Percentiles rank a stretch among this genome's conserved stretches.
phyloP scores from a whole-genome alignment of 2,797 vertebrate species.

The Catharus ustulatus region DNA sequence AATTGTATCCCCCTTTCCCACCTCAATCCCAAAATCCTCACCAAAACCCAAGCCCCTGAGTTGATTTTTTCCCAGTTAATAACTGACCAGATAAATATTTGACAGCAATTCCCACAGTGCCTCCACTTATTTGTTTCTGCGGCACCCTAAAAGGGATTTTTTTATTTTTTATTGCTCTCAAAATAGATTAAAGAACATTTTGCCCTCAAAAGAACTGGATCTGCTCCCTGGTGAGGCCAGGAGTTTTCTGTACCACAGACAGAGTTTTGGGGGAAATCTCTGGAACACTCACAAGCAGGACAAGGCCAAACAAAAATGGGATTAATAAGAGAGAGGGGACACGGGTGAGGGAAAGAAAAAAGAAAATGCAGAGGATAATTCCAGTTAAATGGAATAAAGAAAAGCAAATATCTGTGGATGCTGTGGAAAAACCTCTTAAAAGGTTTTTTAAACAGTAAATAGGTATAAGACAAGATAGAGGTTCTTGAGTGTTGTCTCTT shows the following conservation, averaged over 20 bases:
- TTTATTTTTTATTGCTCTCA: not conserved
- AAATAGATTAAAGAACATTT: not conserved
- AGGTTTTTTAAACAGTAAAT: too few species aligned
- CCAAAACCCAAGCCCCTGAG: not conserved
- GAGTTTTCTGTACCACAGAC: not conserved
- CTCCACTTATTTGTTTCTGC: not conserved
- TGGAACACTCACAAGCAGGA: not conserved
- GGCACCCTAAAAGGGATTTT: not conserved
- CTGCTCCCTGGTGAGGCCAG: not conserved
- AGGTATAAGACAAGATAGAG: too few species aligned
- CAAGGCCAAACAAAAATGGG: not conserved
- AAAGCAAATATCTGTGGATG: too few species aligned
- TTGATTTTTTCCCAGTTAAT: not conserved
- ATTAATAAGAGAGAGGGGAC: not conserved
- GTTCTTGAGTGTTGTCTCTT: too few species aligned
- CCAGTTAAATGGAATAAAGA: not conserved
- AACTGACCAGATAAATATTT: slow-evolving; percentile 25
- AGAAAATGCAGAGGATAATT: not conserved
- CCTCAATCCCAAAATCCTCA: not conserved
- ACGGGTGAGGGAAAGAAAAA: not conserved
- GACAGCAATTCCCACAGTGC: not conserved
- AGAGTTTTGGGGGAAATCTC: not conserved
- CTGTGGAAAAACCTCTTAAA: too few species aligned
- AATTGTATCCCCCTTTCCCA: not conserved
- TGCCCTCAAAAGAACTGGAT: not conserved